Conservation (phyloP, 2,113 vertebrate species). For the Bungarus multicinctus region DNA sequence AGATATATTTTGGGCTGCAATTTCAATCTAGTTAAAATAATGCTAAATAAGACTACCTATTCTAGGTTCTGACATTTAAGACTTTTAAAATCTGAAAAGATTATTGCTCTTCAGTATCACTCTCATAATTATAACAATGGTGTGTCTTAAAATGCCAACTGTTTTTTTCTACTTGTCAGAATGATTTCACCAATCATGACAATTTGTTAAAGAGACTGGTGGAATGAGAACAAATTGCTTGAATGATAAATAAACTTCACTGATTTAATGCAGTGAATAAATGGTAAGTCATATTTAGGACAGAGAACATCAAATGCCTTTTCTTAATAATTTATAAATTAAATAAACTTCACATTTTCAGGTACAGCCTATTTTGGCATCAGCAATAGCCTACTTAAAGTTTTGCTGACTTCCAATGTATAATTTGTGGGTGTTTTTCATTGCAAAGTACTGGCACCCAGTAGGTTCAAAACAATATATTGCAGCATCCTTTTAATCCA, state of each 20-base stretch:
- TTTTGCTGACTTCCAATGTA: not conserved
- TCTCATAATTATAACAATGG: constrained; percentile 3
- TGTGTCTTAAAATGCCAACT: constrained; percentile 37
- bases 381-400: too few species aligned
- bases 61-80: not conserved
- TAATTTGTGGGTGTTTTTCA: constrained; percentile 6
- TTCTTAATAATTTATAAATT: too few species aligned
- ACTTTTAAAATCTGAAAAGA: constrained; percentile 15
- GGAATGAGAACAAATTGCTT: constrained; percentile 25
- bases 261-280: too few species aligned
- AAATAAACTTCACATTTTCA: not conserved
- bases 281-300: too few species aligned
- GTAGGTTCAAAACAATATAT: not conserved
- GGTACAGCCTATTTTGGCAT: constrained; percentile 32
- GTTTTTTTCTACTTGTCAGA: constrained; percentile 36
- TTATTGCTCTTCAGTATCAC: not conserved
- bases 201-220: constrained; percentile 30
- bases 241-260: constrained; percentile 7
- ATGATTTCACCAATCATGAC: constrained; percentile 41
- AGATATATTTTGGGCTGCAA: constrained; percentile 1
- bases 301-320: too few species aligned
- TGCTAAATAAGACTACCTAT: not conserved
- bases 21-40: constrained; percentile 6
- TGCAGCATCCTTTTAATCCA: not conserved
- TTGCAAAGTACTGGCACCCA: constrained; percentile 13